Conservation (phyloP, 2,113 vertebrate species). For the cattle (Bos taurus) region ARS-UCD2.0 NC_037344.1:18173501-18174000, state of each 20-base stretch:
- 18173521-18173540: neutral
- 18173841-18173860: neutral
- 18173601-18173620: no score
- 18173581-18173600: neutral
- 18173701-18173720: neutral
- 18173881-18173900: neutral
- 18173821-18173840: neutral
- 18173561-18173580: neutral
- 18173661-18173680: neutral
- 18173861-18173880: neutral
- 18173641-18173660: neutral
- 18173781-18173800: neutral
- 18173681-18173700: neutral
- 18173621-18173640: neutral
- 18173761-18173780: neutral
- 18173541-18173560: neutral
- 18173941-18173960: neutral
- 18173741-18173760: neutral
- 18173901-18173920: neutral
- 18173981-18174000: neutral
- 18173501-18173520: neutral
- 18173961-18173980: neutral
- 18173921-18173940: neutral
- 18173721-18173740: neutral
- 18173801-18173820: neutral